Percentiles rank a stretch among this genome's conserved stretches.
Conservation (phyloP, 2,888 invertebrate genomes). For the Cheilosia scutellata region DNA sequence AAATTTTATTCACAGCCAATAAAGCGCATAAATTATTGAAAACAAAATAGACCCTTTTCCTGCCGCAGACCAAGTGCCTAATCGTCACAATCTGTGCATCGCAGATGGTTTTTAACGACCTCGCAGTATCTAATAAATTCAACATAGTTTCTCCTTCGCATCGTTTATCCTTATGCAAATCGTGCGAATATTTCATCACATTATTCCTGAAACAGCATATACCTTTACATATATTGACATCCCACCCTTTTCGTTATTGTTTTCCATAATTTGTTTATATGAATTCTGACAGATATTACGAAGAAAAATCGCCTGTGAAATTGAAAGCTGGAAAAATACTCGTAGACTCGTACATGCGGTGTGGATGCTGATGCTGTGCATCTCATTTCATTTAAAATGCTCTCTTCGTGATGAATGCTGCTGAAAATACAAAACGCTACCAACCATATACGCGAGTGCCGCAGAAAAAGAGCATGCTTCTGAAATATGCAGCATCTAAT, state of each 20-base stretch:
- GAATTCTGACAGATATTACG: constrained; percentile 48
- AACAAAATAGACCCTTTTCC: constrained; percentile 1
- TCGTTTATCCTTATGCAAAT: constrained; percentile 48
- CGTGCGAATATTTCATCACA: constrained; percentile 22
- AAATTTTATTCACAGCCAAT: constrained; percentile 28
- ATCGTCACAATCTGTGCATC: constrained; percentile 40
- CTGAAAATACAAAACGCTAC: constrained; percentile 2
- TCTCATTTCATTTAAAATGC: constrained; percentile 48
- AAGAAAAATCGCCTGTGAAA: constrained; percentile 49
- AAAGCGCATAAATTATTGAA: constrained; percentile 12
- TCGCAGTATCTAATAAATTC: constrained; percentile 43
- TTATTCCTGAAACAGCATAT: neutral
- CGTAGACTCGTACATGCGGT: neutral
- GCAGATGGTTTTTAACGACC: constrained; percentile 38
- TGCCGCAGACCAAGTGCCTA: constrained; percentile 12
- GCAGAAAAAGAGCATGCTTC: neutral
- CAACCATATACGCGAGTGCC: neutral
- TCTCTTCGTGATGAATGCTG: constrained; percentile 22
- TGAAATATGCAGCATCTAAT: constrained; percentile 31
- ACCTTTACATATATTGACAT: constrained; percentile 26
- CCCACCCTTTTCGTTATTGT: constrained; percentile 40
- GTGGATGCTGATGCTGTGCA: neutral
- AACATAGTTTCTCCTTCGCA: constrained; percentile 17
- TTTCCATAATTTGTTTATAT: constrained; percentile 55
- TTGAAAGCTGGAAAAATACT: constrained; percentile 52